Conservation (phyloP, 2,888 invertebrate species). For the Cyclophora punctaria region DNA sequence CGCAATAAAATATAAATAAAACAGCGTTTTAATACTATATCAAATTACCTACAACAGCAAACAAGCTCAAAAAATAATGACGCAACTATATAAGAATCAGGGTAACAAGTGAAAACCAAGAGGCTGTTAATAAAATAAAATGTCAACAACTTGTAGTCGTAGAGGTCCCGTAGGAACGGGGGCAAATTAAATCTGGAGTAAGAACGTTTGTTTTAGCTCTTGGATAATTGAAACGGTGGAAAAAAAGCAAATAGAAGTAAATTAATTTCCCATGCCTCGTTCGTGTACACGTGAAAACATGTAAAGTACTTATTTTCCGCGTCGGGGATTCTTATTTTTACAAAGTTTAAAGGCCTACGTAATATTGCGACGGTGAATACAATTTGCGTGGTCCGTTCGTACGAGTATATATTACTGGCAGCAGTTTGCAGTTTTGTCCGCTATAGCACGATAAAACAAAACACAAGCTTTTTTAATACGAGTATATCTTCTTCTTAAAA, state of each 20-base stretch:
- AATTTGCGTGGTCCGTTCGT: too few species aligned
- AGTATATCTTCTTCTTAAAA: too few species aligned
- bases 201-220: constrained; percentile 25
- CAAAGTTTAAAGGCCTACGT: too few species aligned
- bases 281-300: neutral
- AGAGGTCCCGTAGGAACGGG: constrained; percentile 17
- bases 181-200: constrained; percentile 21
- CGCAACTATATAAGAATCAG: neutral
- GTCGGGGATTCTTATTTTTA: neutral
- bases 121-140: constrained; percentile 19
- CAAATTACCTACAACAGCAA: too few species aligned
- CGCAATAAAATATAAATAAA: too few species aligned
- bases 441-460: too few species aligned
- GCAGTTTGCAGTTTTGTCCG: too few species aligned
- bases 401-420: too few species aligned
- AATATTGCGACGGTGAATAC: too few species aligned
- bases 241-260: constrained; percentile 24
- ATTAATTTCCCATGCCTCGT: constrained; percentile 28
- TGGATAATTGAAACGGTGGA: constrained; percentile 28
- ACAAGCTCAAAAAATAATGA: too few species aligned
- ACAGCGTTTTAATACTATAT: too few species aligned
- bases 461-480: too few species aligned
- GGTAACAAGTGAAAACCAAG: neutral
- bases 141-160: constrained; percentile 18
- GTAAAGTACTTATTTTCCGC: neutral